Conservation (phyloP, 2,113 vertebrate genomes). For the Hypomesus transpacificus region DNA sequence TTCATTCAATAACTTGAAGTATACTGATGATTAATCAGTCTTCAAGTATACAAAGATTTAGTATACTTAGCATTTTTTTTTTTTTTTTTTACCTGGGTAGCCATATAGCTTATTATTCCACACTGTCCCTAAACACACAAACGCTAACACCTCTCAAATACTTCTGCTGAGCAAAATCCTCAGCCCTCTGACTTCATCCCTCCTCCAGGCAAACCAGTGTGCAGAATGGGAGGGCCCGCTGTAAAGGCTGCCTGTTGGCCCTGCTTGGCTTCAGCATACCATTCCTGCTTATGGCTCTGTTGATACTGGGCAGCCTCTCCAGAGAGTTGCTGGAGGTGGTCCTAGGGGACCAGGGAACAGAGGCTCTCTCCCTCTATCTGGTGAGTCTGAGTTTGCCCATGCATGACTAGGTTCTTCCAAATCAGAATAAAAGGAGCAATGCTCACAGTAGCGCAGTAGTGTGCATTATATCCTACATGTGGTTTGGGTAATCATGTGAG, state of each 20-base stretch:
- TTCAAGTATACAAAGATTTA: too few relatives aligned
- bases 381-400: constrained; percentile 47
- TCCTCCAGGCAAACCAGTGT: constrained; percentile 56
- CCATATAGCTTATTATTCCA: background rate
- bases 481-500: background rate
- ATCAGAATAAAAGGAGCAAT: background rate
- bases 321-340: constrained; percentile 56
- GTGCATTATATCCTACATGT: background rate
- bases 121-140: background rate
- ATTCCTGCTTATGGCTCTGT: constrained; percentile 62
- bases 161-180: background rate
- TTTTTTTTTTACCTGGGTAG: too few relatives aligned
- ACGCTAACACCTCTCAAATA: background rate
- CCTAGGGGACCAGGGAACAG: constrained; percentile 61
- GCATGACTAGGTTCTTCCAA: too few relatives aligned
- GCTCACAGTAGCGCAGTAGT: background rate
- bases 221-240: constrained; percentile 66
- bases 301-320: constrained; percentile 68
- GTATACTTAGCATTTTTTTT: too few relatives aligned
- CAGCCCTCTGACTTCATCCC: background rate
- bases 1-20: too few relatives aligned
- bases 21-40: too few relatives aligned
- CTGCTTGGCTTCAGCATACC: constrained; percentile 72
- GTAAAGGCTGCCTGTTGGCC: constrained; percentile 71
- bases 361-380: constrained; percentile 67